Evolutionary conservation across 2,888 invertebrate species (phyloP).

Genomic region (Catocala fraxini): DNA sequence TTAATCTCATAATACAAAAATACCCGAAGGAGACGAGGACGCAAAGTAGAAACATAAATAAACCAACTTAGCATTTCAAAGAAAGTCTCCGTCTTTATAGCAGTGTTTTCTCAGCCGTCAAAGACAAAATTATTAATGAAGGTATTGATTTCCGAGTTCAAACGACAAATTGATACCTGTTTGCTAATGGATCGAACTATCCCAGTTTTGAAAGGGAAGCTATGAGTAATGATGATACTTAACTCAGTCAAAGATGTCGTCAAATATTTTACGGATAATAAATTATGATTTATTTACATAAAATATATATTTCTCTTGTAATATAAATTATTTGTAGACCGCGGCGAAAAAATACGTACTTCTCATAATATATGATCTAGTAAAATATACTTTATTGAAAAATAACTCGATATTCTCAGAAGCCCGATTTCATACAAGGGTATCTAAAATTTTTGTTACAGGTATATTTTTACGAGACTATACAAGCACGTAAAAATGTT

Average conservation of each 20-base stretch:
- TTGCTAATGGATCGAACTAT: slow-evolving; percentile 40
- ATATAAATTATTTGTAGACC: no score
- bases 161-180: slow-evolving; percentile 43
- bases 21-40: slow-evolving; percentile 15
- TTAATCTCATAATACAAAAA: slow-evolving; percentile 22
- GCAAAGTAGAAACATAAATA: slow-evolving; percentile 31
- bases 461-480: background rate
- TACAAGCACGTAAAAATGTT: background rate
- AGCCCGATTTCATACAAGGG: no score
- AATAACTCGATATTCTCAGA: no score
- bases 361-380: no score
- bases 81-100: slow-evolving; percentile 16
- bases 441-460: no score
- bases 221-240: slow-evolving; percentile 31
- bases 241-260: slow-evolving; percentile 16
- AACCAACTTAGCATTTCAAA: slow-evolving; percentile 46
- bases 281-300: background rate
- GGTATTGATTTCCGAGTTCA: slow-evolving; percentile 44
- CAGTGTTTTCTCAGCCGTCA: slow-evolving; percentile 31
- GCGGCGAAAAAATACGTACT: no score
- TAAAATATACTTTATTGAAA: no score
- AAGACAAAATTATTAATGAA: slow-evolving; percentile 49
- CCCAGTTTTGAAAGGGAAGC: slow-evolving; percentile 27
- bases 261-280: slow-evolving; percentile 12
- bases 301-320: no score